Percentiles rank a stretch among this genome's conserved stretches.
These are phyloP conservation scores for Crematogaster levior DNA, from an alignment of 2,888 invertebrate genomes.

Conservation along the genomic window DNA sequence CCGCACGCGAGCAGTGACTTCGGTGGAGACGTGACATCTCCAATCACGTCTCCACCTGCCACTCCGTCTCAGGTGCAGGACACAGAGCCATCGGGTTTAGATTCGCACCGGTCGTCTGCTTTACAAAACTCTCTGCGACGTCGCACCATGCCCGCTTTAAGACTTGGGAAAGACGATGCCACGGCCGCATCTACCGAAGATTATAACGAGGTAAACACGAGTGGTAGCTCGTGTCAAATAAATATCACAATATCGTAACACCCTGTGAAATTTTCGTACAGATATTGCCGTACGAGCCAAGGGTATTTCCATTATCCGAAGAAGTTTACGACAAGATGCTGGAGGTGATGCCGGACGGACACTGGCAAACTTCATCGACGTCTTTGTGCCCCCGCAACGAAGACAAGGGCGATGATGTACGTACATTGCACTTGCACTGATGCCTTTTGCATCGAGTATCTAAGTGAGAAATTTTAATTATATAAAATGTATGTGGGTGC, in stretches of 20 bases:
- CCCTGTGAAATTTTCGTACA: slow-evolving; percentile 80
- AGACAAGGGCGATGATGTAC: slow-evolving; percentile 83
- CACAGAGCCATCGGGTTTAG: slow-evolving; percentile 74
- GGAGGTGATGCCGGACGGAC: slow-evolving; percentile 90
- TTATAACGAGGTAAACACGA: slow-evolving; percentile 80
- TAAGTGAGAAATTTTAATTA: slow-evolving; percentile 70
- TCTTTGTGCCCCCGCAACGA: slow-evolving; percentile 82
- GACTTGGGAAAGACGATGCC: slow-evolving; percentile 80
- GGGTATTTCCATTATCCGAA: slow-evolving; percentile 91
- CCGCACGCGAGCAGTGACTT: slow-evolving; percentile 86
- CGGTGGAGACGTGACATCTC: slow-evolving; percentile 85
- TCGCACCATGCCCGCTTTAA: slow-evolving; percentile 79
- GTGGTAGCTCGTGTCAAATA: background rate
- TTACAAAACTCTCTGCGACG: slow-evolving; percentile 82
- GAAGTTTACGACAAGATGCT: slow-evolving; percentile 90
- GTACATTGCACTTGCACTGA: slow-evolving; percentile 71
- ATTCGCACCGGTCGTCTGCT: slow-evolving; percentile 78
- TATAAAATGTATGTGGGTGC: slow-evolving; percentile 64
- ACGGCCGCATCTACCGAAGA: slow-evolving; percentile 76
- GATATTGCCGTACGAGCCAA: slow-evolving; percentile 92
- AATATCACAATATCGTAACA: background rate
- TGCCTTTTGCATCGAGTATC: slow-evolving; percentile 60
- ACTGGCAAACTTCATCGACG: slow-evolving; percentile 84
- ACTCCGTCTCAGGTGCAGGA: slow-evolving; percentile 85
- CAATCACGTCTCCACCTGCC: slow-evolving; percentile 87